phyloP scores from a whole-genome alignment of 2,797 vertebrate genomes.

The Hafferia zeledoni region DNA sequence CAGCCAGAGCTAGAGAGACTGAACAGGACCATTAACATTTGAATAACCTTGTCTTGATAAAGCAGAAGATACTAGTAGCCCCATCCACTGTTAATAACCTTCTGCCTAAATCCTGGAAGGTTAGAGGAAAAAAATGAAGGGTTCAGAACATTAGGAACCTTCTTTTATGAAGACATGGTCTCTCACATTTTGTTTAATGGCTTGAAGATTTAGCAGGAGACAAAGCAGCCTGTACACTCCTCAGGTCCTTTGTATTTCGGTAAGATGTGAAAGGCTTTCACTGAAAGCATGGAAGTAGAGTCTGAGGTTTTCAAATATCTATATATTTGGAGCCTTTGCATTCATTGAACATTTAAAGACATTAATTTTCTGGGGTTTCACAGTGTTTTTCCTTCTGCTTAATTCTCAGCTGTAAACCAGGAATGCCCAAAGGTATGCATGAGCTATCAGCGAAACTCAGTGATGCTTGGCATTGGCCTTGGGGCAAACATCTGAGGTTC shows the following conservation, averaged over 20 bases:
- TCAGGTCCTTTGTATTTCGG: not conserved
- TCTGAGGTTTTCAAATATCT: not conserved
- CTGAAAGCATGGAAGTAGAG: not conserved
- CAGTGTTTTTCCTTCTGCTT: not conserved
- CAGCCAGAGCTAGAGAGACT: not conserved
- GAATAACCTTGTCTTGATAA: slow-evolving; percentile 29
- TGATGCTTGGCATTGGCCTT: not conserved
- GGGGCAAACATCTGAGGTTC: not conserved
- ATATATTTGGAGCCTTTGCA: not conserved
- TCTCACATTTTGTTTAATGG: not conserved
- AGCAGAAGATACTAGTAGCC: not conserved
- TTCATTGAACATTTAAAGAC: not conserved
- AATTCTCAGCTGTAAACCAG: not conserved
- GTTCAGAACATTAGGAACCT: not conserved
- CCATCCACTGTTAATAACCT: not conserved
- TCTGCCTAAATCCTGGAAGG: not conserved
- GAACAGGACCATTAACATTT: slow-evolving; percentile 31
- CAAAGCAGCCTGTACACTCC: not conserved
- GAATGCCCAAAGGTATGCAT: not conserved
- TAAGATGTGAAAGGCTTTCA: not conserved
- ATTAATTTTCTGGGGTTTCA: not conserved
- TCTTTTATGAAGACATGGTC: not conserved
- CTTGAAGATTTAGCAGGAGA: not conserved
- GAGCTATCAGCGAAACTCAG: not conserved
- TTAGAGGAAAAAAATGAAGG: not conserved